A percentile compares a stretch with the other conserved stretches of the same genome.
Evolutionary conservation across 2,797 vertebrate species (phyloP).

Genomic region (Microctenopoma lineatum): DNA sequence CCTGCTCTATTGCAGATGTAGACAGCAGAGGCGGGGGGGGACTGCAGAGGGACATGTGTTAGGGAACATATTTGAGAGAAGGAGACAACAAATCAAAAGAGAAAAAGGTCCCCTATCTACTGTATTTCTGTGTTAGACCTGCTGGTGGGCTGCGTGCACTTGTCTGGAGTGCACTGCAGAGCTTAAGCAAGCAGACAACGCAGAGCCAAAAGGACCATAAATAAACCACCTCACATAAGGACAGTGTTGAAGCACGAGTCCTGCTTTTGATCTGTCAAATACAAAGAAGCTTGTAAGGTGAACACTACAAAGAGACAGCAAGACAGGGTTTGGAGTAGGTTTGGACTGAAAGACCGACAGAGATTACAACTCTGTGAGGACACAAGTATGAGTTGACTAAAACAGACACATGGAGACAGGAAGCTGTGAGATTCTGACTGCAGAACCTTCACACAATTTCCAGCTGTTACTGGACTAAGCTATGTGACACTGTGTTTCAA

Average conservation of each 20-base stretch:
- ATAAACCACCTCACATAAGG: constrained; percentile 4
- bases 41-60: constrained; percentile 1
- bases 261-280: constrained; percentile 6
- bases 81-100: background rate
- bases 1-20: constrained; percentile 24
- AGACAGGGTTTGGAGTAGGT: background rate
- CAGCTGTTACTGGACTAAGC: background rate
- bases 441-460: no score
- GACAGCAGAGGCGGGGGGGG: background rate
- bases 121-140: constrained; percentile 9
- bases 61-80: background rate
- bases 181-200: background rate
- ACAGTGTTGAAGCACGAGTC: constrained; percentile 1
- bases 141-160: constrained; percentile 25
- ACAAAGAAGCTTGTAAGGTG: constrained; percentile 2
- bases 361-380: background rate
- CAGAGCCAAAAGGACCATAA: background rate
- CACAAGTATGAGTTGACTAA: no score
- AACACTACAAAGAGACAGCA: background rate
- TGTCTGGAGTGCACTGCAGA: constrained; percentile 37
- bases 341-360: background rate
- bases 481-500: background rate
- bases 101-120: background rate
- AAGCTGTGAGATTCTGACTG: no score
- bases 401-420: no score